phyloP scores from a whole-genome alignment of 1,140 invertebrate species.

The Lasioglossum baleicum region DNA sequence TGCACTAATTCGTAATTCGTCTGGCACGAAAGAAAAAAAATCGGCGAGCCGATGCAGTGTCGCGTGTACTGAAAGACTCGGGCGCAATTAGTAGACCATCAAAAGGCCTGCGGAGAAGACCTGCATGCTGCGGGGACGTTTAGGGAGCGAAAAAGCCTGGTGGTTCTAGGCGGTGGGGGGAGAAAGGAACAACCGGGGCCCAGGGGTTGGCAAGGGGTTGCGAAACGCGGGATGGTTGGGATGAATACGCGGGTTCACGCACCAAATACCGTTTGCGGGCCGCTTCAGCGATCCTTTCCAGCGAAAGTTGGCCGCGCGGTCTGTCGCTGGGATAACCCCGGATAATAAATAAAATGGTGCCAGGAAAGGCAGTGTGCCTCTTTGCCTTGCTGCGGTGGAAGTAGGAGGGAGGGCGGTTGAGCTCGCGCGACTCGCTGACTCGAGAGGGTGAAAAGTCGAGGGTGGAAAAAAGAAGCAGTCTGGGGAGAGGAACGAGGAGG shows the following conservation, averaged over 20 bases:
- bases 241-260: slow-evolving; percentile 68
- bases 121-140: neutral
- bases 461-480: slow-evolving; percentile 28
- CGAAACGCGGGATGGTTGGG: neutral
- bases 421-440: slow-evolving; percentile 42
- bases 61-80: slow-evolving; percentile 25
- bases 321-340: slow-evolving; percentile 53
- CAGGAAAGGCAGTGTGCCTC: slow-evolving; percentile 31
- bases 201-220: neutral
- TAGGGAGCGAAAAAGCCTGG: neutral
- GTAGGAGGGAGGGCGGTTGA: neutral
- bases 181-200: neutral
- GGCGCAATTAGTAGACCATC: slow-evolving; percentile 50
- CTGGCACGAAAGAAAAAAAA: neutral
- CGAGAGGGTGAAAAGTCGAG: slow-evolving; percentile 60
- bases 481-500: neutral
- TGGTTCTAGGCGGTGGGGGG: too few species aligned
- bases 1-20: slow-evolving; percentile 5
- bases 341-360: slow-evolving; percentile 71
- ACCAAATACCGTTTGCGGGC: slow-evolving; percentile 58
- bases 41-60: slow-evolving; percentile 8
- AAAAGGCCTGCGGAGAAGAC: slow-evolving; percentile 22
- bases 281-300: slow-evolving; percentile 38
- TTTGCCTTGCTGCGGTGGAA: neutral
- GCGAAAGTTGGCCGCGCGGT: slow-evolving; percentile 53